phyloP scores from a whole-genome alignment of 53 echinoderm and acorn worm species.

The Antedon mediterranea region DNA sequence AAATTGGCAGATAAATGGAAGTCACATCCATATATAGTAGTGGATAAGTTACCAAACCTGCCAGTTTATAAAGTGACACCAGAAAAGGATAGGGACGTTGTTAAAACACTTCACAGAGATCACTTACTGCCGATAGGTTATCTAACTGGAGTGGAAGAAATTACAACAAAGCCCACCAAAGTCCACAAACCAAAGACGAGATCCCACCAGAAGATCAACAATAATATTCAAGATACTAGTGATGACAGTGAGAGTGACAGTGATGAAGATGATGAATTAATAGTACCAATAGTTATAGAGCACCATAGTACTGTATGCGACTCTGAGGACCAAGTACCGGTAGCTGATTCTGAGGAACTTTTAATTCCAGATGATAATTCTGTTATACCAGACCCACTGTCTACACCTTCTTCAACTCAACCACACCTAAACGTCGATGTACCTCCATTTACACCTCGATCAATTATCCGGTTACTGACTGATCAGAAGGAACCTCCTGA shows the following conservation, averaged over 20 bases:
- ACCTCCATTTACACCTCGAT: no score
- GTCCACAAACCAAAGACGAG: background rate
- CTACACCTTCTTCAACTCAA: no score
- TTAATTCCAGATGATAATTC: no score
- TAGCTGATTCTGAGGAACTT: no score
- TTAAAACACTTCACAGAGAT: constrained; percentile 19
- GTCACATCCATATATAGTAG: background rate
- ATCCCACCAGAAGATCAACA: background rate
- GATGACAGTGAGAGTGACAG: background rate
- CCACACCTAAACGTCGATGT: no score
- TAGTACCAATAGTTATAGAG: background rate
- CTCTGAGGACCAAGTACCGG: background rate
- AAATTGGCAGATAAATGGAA: constrained; percentile 22
- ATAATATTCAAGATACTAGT: background rate
- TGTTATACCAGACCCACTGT: no score
- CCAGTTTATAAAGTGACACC: constrained; percentile 23
- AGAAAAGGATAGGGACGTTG: constrained; percentile 7
- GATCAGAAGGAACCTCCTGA: no score
- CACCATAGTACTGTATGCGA: background rate
- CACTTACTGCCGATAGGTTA: constrained; percentile 12
- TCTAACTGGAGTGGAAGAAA: background rate
- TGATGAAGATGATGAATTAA: background rate
- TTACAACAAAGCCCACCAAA: background rate
- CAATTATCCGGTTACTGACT: no score
- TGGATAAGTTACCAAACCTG: constrained; percentile 11